phyloP scores from a whole-genome alignment of 2,113 vertebrate genomes.

The Ammodytes marinus region DNA sequence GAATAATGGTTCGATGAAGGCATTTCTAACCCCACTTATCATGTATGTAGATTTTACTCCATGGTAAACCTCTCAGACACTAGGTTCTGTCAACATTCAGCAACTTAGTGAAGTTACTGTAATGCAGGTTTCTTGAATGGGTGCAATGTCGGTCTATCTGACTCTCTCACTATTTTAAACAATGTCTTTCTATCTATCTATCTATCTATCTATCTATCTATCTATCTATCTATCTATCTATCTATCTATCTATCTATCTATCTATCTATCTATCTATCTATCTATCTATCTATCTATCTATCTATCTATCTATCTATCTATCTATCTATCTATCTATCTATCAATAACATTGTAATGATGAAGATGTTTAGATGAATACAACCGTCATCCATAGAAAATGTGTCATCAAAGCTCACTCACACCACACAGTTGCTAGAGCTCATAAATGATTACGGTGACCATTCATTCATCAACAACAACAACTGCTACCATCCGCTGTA shows the following conservation, averaged over 20 bases:
- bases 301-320: too few species aligned
- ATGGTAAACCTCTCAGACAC: not conserved
- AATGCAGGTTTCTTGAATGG: slow-evolving; percentile 1
- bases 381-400: not conserved
- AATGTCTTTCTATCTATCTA: too few species aligned
- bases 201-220: too few species aligned
- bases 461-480: slow-evolving; percentile 13
- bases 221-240: too few species aligned
- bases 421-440: not conserved
- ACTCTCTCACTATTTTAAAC: too few species aligned
- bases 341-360: not conserved
- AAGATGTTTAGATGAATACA: not conserved
- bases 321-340: too few species aligned
- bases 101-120: not conserved
- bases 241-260: too few species aligned
- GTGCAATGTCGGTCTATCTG: too few species aligned
- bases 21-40: not conserved
- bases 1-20: not conserved
- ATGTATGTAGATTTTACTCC: not conserved
- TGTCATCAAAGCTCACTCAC: slow-evolving; percentile 22
- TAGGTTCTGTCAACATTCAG: not conserved
- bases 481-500: not conserved
- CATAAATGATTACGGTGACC: not conserved
- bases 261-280: too few species aligned
- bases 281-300: too few species aligned